These are phyloP conservation scores for Montipora capricornis DNA, from an alignment of 64 coral and sea anemone species.

Conservation along the genomic window DNA sequence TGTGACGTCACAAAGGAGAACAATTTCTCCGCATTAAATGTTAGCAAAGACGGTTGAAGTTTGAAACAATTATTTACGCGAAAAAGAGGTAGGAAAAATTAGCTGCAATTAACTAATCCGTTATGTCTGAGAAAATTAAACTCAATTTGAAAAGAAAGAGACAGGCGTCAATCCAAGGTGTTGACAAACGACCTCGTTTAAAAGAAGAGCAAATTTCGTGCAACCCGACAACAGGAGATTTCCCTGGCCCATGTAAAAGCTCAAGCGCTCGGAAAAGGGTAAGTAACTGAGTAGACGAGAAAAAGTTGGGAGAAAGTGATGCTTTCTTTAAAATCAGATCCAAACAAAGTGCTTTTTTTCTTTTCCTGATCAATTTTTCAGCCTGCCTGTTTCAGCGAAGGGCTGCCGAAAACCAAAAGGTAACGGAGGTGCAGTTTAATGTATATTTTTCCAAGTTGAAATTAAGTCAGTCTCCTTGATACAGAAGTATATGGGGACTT, in stretches of 20 bases:
- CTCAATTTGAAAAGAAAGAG: background rate
- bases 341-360: background rate
- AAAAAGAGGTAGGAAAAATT: background rate
- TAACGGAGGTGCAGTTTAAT: background rate
- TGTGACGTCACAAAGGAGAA: constrained; percentile 11
- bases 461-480: background rate
- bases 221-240: background rate
- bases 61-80: constrained; percentile 9
- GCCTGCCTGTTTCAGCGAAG: background rate
- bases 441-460: background rate
- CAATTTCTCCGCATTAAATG: background rate
- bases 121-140: background rate
- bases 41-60: background rate
- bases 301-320: background rate
- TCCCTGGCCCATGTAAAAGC: background rate
- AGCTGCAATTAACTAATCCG: background rate
- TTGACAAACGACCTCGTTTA: background rate
- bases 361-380: background rate
- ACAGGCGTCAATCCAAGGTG: background rate
- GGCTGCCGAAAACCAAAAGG: background rate
- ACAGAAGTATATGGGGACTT: background rate
- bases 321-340: background rate
- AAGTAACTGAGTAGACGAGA: background rate
- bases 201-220: background rate
- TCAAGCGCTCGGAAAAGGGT: background rate